These are phyloP conservation scores for Myotis planiceps DNA, from an alignment of 2,797 vertebrate species.

Conservation along the genomic window DNA sequence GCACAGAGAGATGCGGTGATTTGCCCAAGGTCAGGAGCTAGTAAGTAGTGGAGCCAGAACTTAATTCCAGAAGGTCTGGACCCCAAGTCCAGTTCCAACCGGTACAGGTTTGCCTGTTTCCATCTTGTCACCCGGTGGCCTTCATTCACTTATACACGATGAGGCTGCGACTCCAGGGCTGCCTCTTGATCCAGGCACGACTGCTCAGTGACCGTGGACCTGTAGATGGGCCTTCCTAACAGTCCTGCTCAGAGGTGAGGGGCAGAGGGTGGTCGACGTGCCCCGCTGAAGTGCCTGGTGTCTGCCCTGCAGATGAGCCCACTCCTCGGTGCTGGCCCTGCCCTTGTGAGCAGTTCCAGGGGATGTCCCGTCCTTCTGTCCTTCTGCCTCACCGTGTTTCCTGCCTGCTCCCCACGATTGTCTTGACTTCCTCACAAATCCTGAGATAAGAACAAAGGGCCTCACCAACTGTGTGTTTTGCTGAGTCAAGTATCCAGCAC, in stretches of 20 bases:
- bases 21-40: neutral
- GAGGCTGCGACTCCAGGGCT: neutral
- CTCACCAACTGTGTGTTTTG: neutral
- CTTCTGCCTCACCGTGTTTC: neutral
- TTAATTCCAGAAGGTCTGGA: neutral
- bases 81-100: neutral
- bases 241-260: neutral
- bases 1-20: neutral
- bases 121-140: neutral
- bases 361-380: neutral
- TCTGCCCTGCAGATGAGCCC: neutral
- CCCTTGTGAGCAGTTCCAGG: neutral
- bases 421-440: neutral
- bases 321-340: neutral
- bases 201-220: neutral
- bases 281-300: neutral
- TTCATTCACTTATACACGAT: neutral
- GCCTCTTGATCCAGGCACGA: neutral
- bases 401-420: neutral
- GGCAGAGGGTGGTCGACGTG: accelerated
- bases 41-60: neutral
- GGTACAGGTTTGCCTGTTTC: neutral
- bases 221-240: neutral
- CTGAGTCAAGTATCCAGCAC: neutral
- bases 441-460: neutral